Evolutionary conservation across 2,113 vertebrate genomes (phyloP), one percentile per base, ranked within the genome.

Genomic region (Tragelaphus strepsiceros): DNA sequence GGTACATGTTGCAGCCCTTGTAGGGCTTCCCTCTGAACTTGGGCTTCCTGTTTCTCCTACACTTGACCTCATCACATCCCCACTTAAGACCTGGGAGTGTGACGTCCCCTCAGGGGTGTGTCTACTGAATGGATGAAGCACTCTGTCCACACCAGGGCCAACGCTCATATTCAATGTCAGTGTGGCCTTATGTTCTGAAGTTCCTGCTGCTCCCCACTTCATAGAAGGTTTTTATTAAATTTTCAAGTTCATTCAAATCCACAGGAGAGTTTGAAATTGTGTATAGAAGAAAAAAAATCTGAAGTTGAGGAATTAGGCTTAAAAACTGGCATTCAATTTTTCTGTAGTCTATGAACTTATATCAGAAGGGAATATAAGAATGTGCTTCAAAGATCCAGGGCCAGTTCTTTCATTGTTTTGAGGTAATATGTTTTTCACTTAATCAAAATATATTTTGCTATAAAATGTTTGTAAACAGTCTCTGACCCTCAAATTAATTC

Each of bases 391-490:
- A 85, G 39, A 74, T 22, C 43, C 30, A 89, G 35, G 13, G 26
- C 6, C 9, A 51, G 3, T 43, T 61, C 6, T 84, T 56, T 13
- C 88, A 16, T 49, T 71, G 59, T 82, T 88, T 26, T 30, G 17
- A 81, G 56, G 28, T 74, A 59, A 51, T 43, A 32, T 0, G 16
- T 74, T 84, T 82, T 88, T 64, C 19, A 74, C 12, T 61, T 95
- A 89, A 35, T 67, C 11, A 39, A 81, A 51, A 74, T 84, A 21
- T 59, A 2, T 78, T 91, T 97, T 64, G 28, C 74, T 71, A 49
- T 90, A 43, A 88, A 85, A 74, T 15, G 84, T 88, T 90, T 85
- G 12, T 39, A 93, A 90, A 93, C 11, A 93, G 24, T 77, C n/a
- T 93, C 49, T 96, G 71, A 89, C 67, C 30, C 49, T 16, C n/a